Conservation (phyloP, 2,888 invertebrate species). For the Troides helena region DNA sequence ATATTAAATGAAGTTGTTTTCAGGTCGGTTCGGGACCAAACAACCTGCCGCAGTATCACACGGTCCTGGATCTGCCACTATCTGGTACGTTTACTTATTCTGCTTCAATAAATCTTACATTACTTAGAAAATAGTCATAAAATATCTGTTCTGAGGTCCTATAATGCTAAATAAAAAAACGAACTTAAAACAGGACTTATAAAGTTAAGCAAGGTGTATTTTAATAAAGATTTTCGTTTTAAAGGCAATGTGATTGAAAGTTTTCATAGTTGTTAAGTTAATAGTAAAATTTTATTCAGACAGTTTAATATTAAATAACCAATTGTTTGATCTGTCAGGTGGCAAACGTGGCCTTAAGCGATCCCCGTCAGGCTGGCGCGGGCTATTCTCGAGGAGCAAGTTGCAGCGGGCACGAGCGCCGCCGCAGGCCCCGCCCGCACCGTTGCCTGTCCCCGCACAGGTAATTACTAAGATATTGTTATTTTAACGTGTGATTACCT, state of each 20-base stretch:
- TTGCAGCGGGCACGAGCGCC: constrained; percentile 54
- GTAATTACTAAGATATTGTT: not conserved
- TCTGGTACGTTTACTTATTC: constrained; percentile 47
- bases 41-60: constrained; percentile 93
- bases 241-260: too few species aligned
- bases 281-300: too few species aligned
- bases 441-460: constrained; percentile 36
- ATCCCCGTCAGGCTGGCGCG: constrained; percentile 88
- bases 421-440: constrained; percentile 30
- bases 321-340: constrained; percentile 45
- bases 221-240: too few species aligned
- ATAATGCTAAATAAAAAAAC: too few species aligned
- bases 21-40: constrained; percentile 92
- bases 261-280: too few species aligned
- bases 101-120: too few species aligned
- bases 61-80: constrained; percentile 92
- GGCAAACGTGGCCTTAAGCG: constrained; percentile 83
- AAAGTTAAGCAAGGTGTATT: too few species aligned
- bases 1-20: not conserved
- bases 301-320: not conserved
- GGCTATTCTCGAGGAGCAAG: constrained; percentile 85
- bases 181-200: too few species aligned
- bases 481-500: too few species aligned
- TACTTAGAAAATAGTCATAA: too few species aligned
- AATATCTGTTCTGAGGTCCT: too few species aligned